These are phyloP conservation scores for Pollenia amentaria DNA, from an alignment of 2,888 invertebrate species.

Conservation along the genomic window DNA sequence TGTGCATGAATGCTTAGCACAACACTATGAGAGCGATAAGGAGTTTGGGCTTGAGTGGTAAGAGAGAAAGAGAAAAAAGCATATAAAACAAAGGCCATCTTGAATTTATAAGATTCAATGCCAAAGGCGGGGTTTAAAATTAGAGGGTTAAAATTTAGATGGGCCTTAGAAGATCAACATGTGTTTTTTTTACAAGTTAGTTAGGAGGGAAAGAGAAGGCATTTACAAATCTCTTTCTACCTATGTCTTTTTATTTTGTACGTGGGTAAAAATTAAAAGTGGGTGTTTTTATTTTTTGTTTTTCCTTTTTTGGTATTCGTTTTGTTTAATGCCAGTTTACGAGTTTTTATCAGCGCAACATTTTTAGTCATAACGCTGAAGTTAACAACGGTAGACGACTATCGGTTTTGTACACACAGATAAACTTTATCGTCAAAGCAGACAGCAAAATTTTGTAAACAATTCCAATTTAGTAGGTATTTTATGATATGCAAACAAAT, in stretches of 20 bases:
- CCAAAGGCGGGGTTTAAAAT: constrained; percentile 47
- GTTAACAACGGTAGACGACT: constrained; percentile 76
- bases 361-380: constrained; percentile 69
- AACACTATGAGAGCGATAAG: not conserved
- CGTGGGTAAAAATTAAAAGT: not conserved
- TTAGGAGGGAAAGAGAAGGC: constrained; percentile 33
- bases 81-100: constrained; percentile 79
- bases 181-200: not conserved
- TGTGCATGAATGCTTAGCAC: not conserved
- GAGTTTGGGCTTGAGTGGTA: not conserved
- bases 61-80: constrained; percentile 58
- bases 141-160: constrained; percentile 76
- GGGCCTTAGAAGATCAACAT: constrained; percentile 16
- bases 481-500: constrained; percentile 72
- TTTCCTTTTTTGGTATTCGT: constrained; percentile 34
- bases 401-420: constrained; percentile 69
- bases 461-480: constrained; percentile 65
- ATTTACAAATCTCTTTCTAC: not conserved
- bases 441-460: constrained; percentile 30
- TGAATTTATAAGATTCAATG: constrained; percentile 76
- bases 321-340: constrained; percentile 58
- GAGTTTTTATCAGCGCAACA: constrained; percentile 64
- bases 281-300: constrained; percentile 48
- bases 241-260: constrained; percentile 46
- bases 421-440: constrained; percentile 38